A percentile compares a stretch with the other conserved stretches of the same genome.
Evolutionary conservation across 2,888 invertebrate genomes (phyloP).

Genomic region (Lutraria lutraria): DNA sequence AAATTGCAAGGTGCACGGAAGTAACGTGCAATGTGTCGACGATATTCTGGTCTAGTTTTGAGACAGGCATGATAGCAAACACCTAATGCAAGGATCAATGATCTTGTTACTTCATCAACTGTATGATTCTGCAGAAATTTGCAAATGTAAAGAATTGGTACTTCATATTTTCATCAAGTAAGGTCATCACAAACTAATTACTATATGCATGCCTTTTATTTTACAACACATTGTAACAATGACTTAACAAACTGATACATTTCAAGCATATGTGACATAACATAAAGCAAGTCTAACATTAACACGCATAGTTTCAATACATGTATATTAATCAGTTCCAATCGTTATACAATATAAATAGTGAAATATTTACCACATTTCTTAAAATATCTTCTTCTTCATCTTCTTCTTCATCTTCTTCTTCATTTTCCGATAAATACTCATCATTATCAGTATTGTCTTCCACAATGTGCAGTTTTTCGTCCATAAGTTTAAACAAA

Average conservation of each 20-base stretch:
- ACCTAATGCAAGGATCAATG: slow-evolving; percentile 80
- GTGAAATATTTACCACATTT: neutral
- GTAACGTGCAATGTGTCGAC: slow-evolving; percentile 67
- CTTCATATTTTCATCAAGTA: too few relatives aligned
- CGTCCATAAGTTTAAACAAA: slow-evolving; percentile 67
- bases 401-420: neutral
- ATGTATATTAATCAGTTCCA: too few relatives aligned
- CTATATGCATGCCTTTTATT: too few relatives aligned
- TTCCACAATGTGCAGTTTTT: slow-evolving; percentile 57
- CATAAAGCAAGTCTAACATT: too few relatives aligned
- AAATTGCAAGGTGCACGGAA: slow-evolving; percentile 74
- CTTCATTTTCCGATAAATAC: neutral
- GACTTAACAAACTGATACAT: too few relatives aligned
- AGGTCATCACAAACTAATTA: too few relatives aligned
- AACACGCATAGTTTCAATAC: too few relatives aligned
- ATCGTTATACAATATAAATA: neutral
- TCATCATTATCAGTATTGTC: slow-evolving; percentile 47
- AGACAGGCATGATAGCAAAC: slow-evolving; percentile 83
- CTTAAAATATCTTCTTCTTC: neutral
- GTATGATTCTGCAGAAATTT: neutral
- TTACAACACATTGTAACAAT: too few relatives aligned
- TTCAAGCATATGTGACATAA: too few relatives aligned
- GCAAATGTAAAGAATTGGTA: neutral
- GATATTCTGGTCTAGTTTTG: slow-evolving; percentile 76
- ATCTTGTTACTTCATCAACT: slow-evolving; percentile 70